Evolutionary conservation across 2,888 invertebrate species (phyloP).

Genomic region (Eutolmus rufibarbis): DNA sequence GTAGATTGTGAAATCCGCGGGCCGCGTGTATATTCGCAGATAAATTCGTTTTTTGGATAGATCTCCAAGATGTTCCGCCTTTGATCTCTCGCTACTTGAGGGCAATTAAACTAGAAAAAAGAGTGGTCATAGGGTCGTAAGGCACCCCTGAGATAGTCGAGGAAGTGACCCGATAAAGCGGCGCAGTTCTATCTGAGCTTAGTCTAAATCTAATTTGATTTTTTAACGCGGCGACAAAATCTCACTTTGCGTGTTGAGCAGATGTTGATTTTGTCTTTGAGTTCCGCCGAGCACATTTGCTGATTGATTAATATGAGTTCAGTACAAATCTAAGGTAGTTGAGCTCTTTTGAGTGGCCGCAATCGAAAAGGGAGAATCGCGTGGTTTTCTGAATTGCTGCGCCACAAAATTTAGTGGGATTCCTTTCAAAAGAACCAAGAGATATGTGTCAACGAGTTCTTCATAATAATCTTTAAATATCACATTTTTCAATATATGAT

Average conservation of each 20-base stretch:
- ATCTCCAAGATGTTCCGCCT: slow-evolving; percentile 31
- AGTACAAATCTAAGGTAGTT: neutral
- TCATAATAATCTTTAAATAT: neutral
- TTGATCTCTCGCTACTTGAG: slow-evolving; percentile 37
- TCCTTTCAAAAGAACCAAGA: neutral
- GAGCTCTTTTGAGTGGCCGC: neutral
- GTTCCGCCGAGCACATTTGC: neutral
- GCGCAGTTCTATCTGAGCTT: neutral
- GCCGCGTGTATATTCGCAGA: neutral
- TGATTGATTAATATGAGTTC: slow-evolving; percentile 35
- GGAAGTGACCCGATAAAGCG: slow-evolving; percentile 14
- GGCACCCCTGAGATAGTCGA: neutral
- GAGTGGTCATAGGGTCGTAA: neutral
- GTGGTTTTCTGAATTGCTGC: neutral
- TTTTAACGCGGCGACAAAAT: neutral
- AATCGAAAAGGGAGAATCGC: neutral
- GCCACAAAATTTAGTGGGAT: neutral
- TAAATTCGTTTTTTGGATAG: neutral
- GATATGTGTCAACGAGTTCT: slow-evolving; percentile 4
- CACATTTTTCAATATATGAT: neutral
- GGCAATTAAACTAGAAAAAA: slow-evolving; percentile 38
- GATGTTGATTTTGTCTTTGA: slow-evolving; percentile 30
- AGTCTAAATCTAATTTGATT: neutral
- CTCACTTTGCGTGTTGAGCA: slow-evolving; percentile 20
- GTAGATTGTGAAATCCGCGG: neutral